Percentiles rank a stretch among this genome's conserved stretches.
phyloP scores from a whole-genome alignment of 2,888 invertebrate genomes.

The Gasteruption jaculator region DNA sequence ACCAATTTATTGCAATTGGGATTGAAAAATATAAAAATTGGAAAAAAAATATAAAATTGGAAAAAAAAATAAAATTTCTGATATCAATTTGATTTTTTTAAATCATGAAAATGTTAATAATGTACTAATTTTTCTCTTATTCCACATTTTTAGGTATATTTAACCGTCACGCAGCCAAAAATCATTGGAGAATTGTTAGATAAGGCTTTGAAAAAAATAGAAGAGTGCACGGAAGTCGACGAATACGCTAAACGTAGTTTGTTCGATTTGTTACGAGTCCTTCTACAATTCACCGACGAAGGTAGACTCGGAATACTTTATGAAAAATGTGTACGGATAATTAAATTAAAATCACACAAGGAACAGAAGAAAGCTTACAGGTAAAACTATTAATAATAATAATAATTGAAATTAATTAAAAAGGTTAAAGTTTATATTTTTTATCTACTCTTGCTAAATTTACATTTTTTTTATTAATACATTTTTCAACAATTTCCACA shows the following conservation, averaged over 20 bases:
- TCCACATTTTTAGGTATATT: slow-evolving; percentile 56
- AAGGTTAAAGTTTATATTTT: background rate
- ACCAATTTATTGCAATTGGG: slow-evolving; percentile 6
- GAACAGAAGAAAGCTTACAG: slow-evolving; percentile 76
- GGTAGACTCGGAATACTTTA: slow-evolving; percentile 64
- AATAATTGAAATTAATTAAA: background rate
- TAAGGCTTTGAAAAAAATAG: slow-evolving; percentile 58
- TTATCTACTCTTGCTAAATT: background rate
- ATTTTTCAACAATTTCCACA: background rate
- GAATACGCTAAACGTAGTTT: slow-evolving; percentile 70
- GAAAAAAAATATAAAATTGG: no score
- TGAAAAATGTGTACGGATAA: slow-evolving; percentile 61
- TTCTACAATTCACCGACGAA: slow-evolving; percentile 67
- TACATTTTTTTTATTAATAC: background rate
- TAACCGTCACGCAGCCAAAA: slow-evolving; percentile 61
- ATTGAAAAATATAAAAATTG: no score
- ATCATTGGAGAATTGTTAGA: slow-evolving; percentile 65
- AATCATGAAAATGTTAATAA: slow-evolving; percentile 12
- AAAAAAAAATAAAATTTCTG: no score
- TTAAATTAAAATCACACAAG: slow-evolving; percentile 53
- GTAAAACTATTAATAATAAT: slow-evolving; percentile 26
- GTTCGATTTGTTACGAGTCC: slow-evolving; percentile 69
- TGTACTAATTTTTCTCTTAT: slow-evolving; percentile 35
- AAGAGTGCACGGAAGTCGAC: slow-evolving; percentile 44
- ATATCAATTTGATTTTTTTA: slow-evolving; percentile 4